Evolutionary conservation across 2,797 vertebrate genomes (phyloP).

Genomic region (Centroberyx gerrardi): DNA sequence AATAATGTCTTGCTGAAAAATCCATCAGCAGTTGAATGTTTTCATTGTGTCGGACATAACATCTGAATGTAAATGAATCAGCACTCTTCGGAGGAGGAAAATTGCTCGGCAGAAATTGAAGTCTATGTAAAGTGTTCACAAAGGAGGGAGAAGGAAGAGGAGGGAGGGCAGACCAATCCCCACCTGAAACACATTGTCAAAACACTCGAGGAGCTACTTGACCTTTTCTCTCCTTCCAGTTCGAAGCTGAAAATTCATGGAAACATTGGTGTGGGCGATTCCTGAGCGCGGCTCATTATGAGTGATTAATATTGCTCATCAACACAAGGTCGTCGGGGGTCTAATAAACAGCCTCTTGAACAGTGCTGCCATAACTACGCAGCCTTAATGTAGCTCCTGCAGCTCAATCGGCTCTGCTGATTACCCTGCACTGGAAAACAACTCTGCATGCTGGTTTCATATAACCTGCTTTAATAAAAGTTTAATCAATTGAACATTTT

Average conservation of each 20-base stretch:
- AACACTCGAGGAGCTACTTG: slow-evolving; percentile 15
- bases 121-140: slow-evolving; percentile 26
- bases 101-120: slow-evolving; percentile 22
- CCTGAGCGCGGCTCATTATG: slow-evolving; percentile 48
- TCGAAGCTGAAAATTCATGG: slow-evolving; percentile 30
- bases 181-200: slow-evolving; percentile 1
- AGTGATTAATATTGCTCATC: slow-evolving; percentile 65
- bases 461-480: not conserved
- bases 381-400: slow-evolving; percentile 1
- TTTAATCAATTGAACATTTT: slow-evolving; percentile 5
- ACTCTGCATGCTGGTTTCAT: slow-evolving; percentile 2
- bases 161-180: not conserved
- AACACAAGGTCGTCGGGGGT: slow-evolving; percentile 50
- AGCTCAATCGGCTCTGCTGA: slow-evolving; percentile 11
- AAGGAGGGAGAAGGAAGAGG: not conserved
- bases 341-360: slow-evolving; percentile 44
- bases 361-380: not conserved
- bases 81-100: slow-evolving; percentile 22
- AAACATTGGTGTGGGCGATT: slow-evolving; percentile 26
- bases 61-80: slow-evolving; percentile 48
- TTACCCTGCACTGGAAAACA: not conserved
- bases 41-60: slow-evolving; percentile 6
- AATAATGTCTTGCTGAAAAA: slow-evolving; percentile 20
- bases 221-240: slow-evolving; percentile 46
- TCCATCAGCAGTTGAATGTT: slow-evolving; percentile 36